These are phyloP conservation scores for Timandra comae DNA, from an alignment of 2,888 invertebrate genomes.

Conservation along the genomic window DNA sequence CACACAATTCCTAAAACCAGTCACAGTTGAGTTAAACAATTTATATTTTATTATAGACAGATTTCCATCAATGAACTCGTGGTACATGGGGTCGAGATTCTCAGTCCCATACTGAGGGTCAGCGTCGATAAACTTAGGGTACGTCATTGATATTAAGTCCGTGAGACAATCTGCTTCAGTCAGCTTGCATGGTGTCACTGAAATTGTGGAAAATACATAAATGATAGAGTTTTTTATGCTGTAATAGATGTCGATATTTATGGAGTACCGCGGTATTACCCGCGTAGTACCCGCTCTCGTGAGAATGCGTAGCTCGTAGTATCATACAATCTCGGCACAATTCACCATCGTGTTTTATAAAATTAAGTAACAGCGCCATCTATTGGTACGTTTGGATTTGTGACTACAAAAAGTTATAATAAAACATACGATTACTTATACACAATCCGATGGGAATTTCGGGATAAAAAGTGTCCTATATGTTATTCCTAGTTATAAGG, in stretches of 20 bases:
- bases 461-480: too few species aligned
- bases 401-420: too few species aligned
- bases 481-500: too few species aligned
- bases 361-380: too few species aligned
- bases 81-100: constrained; percentile 30
- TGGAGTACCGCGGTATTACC: constrained; percentile 12
- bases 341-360: too few species aligned
- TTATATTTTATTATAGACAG: constrained; percentile 27
- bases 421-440: too few species aligned
- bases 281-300: constrained; percentile 1
- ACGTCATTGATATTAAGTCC: constrained; percentile 14
- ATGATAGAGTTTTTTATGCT: too few species aligned
- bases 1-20: constrained; percentile 33
- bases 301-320: too few species aligned
- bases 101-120: constrained; percentile 27
- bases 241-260: too few species aligned
- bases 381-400: too few species aligned
- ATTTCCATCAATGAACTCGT: constrained; percentile 26
- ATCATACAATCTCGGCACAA: too few species aligned
- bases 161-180: constrained; percentile 28
- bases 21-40: constrained; percentile 23
- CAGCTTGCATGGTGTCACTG: constrained; percentile 25
- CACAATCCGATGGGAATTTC: too few species aligned
- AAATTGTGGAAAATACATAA: background rate
- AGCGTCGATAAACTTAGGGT: constrained; percentile 20